These are phyloP conservation scores for Riptortus pedestris DNA, from an alignment of 1,140 invertebrate species.

Conservation along the genomic window DNA sequence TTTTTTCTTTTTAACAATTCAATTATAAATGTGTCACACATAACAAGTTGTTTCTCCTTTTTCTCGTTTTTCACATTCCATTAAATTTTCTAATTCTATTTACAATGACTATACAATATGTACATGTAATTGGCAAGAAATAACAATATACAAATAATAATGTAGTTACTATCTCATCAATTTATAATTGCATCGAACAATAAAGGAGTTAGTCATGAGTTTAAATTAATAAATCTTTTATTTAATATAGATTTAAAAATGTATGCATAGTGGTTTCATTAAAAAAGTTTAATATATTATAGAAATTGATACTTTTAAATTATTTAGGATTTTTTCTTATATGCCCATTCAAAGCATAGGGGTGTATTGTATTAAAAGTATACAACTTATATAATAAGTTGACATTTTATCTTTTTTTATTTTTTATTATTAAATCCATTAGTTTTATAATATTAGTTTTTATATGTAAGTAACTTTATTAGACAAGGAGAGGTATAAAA, in stretches of 20 bases:
- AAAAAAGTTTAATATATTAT: not conserved
- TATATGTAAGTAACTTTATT: no score
- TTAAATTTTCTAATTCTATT: not conserved
- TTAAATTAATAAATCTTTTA: not conserved
- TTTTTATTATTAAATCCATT: not conserved
- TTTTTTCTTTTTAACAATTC: no score
- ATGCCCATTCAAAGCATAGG: not conserved
- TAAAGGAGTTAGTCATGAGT: not conserved
- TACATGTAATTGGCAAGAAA: slow-evolving; percentile 12
- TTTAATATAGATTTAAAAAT: slow-evolving; percentile 2
- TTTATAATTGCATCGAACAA: not conserved
- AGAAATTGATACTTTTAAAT: not conserved
- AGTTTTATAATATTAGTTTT: not conserved
- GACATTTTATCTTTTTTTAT: not conserved
- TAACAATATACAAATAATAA: slow-evolving; percentile 5
- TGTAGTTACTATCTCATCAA: not conserved
- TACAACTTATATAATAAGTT: not conserved
- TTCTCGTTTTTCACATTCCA: not conserved
- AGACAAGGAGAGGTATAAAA: no score
- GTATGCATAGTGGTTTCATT: slow-evolving; percentile 9
- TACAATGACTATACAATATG: slow-evolving; percentile 17
- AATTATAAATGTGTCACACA: slow-evolving; percentile 14
- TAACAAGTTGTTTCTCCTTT: no score
- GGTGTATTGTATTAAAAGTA: not conserved
- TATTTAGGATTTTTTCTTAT: not conserved